phyloP scores from a whole-genome alignment of 2,113 vertebrate genomes.

The Corythaeola cristata region DNA sequence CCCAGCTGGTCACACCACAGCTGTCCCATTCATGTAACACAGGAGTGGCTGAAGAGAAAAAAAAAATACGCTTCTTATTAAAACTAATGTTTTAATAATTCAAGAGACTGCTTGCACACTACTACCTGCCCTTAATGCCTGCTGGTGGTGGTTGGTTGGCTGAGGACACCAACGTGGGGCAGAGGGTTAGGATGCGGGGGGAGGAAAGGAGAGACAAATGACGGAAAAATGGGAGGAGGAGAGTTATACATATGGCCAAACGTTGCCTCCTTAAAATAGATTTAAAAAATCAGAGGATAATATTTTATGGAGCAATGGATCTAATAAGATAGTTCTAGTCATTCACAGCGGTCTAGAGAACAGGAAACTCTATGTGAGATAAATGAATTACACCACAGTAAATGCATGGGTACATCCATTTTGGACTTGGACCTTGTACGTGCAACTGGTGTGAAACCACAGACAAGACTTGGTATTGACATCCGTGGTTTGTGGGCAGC shows the following conservation, averaged over 20 bases:
- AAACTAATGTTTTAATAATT: background rate
- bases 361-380: background rate
- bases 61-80: background rate
- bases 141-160: background rate
- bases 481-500: background rate
- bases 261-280: background rate
- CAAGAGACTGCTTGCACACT: background rate
- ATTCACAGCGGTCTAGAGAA: background rate
- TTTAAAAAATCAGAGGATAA: background rate
- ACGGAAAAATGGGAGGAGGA: background rate
- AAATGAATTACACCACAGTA: background rate
- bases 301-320: background rate
- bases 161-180: background rate
- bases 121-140: background rate
- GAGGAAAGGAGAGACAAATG: background rate
- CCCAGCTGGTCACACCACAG: background rate
- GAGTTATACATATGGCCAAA: background rate
- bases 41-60: background rate
- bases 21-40: background rate
- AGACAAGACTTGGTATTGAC: background rate
- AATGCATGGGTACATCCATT: background rate
- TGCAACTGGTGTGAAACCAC: conserved; percentile 44
- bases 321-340: background rate
- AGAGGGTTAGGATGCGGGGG: background rate
- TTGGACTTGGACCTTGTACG: background rate